These are phyloP conservation scores for Pyrrhia umbra DNA, from an alignment of 2,888 invertebrate genomes.

Conservation along the genomic window DNA sequence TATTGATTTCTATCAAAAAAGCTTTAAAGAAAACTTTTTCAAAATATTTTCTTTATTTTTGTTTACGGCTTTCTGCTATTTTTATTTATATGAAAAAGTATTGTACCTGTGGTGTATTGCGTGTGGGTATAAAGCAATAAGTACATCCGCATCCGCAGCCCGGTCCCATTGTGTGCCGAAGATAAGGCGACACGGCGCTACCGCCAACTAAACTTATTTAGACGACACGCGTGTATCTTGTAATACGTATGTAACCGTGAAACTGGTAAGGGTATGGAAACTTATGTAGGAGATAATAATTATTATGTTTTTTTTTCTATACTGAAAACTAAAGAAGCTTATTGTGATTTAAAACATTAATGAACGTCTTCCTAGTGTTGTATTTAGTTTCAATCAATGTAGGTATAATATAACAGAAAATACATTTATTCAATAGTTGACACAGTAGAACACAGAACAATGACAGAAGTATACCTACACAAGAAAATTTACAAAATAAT, in stretches of 20 bases:
- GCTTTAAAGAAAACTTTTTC: not conserved
- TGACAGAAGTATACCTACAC: too few relatives aligned
- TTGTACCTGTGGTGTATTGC: conserved; percentile 31
- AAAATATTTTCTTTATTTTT: not conserved
- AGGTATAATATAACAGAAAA: too few relatives aligned
- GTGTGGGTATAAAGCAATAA: conserved; percentile 66
- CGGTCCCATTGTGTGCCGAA: conserved; percentile 51
- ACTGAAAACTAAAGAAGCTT: too few relatives aligned
- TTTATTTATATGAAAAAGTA: conserved; percentile 36
- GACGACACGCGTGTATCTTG: conserved; percentile 26
- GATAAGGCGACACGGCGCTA: conserved; percentile 56
- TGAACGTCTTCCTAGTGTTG: too few relatives aligned
- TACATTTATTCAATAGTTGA: too few relatives aligned
- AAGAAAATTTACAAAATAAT: too few relatives aligned
- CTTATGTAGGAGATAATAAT: not conserved
- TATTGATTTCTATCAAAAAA: too few relatives aligned
- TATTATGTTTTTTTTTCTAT: not conserved
- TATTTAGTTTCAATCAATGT: too few relatives aligned
- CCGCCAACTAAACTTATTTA: conserved; percentile 49
- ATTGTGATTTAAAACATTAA: too few relatives aligned
- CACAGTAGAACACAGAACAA: too few relatives aligned
- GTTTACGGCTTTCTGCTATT: not conserved
- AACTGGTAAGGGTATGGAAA: not conserved
- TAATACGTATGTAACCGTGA: conserved; percentile 15
- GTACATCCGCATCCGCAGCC: conserved; percentile 66